Conservation (phyloP, 1,140 invertebrate genomes). For the Antheraea mylitta region DNA sequence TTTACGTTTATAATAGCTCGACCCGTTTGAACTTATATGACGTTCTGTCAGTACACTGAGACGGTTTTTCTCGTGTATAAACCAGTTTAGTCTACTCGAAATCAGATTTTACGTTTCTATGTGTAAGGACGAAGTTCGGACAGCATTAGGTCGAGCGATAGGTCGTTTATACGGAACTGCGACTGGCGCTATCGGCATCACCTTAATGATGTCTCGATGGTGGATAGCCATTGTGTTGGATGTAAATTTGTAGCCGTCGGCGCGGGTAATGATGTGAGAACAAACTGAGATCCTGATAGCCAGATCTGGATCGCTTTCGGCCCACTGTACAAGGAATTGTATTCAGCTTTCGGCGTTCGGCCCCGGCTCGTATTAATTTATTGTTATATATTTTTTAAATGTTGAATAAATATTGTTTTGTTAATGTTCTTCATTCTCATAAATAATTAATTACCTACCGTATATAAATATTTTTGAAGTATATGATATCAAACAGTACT, state of each 20-base stretch:
- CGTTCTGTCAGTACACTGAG: slow-evolving; percentile 54
- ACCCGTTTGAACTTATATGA: slow-evolving; percentile 56
- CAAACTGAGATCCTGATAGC: slow-evolving; percentile 77
- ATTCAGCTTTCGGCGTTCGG: slow-evolving; percentile 43
- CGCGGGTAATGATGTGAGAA: slow-evolving; percentile 79
- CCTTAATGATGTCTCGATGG: slow-evolving; percentile 79
- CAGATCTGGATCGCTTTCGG: slow-evolving; percentile 65
- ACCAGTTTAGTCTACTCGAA: slow-evolving; percentile 23
- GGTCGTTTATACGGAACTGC: slow-evolving; percentile 34
- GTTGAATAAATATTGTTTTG: slow-evolving; percentile 42
- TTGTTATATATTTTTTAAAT: slow-evolving; percentile 34
- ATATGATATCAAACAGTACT: no score
- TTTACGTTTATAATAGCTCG: slow-evolving; percentile 52
- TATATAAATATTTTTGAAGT: no score
- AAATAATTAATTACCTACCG: slow-evolving; percentile 27
- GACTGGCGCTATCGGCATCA: slow-evolving; percentile 76
- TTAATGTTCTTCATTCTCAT: slow-evolving; percentile 32
- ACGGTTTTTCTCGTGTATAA: slow-evolving; percentile 36
- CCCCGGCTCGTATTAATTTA: slow-evolving; percentile 36
- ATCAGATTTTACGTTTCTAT: slow-evolving; percentile 22
- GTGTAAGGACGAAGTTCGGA: slow-evolving; percentile 36
- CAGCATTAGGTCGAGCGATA: slow-evolving; percentile 25
- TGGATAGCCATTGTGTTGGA: slow-evolving; percentile 78
- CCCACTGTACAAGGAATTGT: slow-evolving; percentile 48
- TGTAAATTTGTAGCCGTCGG: slow-evolving; percentile 79